These are phyloP conservation scores for Calliscelio sp. DNA, from an alignment of 2,888 invertebrate species.

Conservation along the genomic window DNA sequence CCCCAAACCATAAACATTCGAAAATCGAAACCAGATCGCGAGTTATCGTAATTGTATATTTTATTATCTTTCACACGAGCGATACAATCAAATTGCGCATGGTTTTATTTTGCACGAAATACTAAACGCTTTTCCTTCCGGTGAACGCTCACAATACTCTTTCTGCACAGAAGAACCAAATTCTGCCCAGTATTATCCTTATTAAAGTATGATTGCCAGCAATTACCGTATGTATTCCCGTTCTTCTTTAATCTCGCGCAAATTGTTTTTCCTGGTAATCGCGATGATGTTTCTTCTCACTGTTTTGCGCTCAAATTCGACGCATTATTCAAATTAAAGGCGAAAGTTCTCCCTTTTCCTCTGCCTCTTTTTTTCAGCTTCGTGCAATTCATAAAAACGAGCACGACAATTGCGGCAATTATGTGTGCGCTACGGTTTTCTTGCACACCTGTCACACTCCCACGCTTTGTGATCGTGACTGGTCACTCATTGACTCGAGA, in stretches of 20 bases:
- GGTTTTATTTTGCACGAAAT: constrained; percentile 9
- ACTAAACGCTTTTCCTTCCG: constrained; percentile 30
- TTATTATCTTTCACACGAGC: constrained; percentile 25
- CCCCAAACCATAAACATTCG: no score
- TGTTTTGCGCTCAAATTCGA: constrained; percentile 39
- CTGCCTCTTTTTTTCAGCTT: constrained; percentile 13
- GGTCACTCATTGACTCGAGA: constrained; percentile 56
- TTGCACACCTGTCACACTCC: constrained; percentile 69
- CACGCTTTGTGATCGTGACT: constrained; percentile 65
- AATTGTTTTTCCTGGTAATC: constrained; percentile 45
- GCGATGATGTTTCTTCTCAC: constrained; percentile 18
- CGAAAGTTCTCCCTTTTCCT: constrained; percentile 26
- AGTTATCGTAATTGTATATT: constrained; percentile 25
- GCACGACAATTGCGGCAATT: constrained; percentile 64
- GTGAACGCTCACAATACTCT: constrained; percentile 14
- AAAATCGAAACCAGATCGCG: constrained; percentile 1
- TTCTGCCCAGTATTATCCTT: constrained; percentile 39
- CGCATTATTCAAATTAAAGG: constrained; percentile 53
- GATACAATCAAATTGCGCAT: constrained; percentile 8
- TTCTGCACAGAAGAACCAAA: constrained; percentile 44
- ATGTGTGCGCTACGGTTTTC: constrained; percentile 39
- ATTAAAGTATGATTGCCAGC: constrained; percentile 58
- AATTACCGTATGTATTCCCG: constrained; percentile 46
- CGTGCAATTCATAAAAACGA: constrained; percentile 24
- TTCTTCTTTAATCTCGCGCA: constrained; percentile 56